Conservation (phyloP, 2,888 invertebrate species). For the Mimas tiliae region DNA sequence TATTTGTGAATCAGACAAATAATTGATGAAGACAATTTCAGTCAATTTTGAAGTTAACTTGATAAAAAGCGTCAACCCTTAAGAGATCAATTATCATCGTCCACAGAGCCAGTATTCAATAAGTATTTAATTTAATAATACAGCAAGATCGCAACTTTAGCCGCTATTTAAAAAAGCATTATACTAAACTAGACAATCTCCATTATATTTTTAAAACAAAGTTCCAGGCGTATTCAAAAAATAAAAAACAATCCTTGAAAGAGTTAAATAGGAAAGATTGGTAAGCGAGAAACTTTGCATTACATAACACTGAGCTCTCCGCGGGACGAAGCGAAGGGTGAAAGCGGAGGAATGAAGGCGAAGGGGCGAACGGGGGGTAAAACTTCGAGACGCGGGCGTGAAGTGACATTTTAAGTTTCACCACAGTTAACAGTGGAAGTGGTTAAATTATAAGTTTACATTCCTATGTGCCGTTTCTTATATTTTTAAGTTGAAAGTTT, state of each 20-base stretch:
- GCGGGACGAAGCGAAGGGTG: slow-evolving; percentile 5
- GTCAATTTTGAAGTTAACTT: no score
- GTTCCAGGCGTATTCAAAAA: slow-evolving; percentile 1
- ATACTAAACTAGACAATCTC: background rate
- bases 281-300: slow-evolving; percentile 23
- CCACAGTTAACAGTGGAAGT: slow-evolving; percentile 23
- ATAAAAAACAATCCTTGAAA: slow-evolving; percentile 9
- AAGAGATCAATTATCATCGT: no score
- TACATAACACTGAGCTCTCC: background rate
- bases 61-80: no score
- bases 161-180: background rate
- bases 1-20: no score
- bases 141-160: no score
- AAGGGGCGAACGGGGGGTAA: slow-evolving; percentile 8
- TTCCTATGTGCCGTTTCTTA: slow-evolving; percentile 13
- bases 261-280: slow-evolving; percentile 23
- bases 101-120: no score
- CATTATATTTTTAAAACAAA: background rate
- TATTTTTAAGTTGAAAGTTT: slow-evolving; percentile 17
- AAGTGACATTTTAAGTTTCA: slow-evolving; percentile 24
- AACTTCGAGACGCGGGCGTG: slow-evolving; percentile 17
- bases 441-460: slow-evolving; percentile 21
- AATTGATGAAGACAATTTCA: no score
- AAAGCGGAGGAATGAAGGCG: background rate
- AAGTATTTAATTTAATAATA: no score